Conservation (phyloP, 2,888 invertebrate species). For the Malachius bipustulatus region DNA sequence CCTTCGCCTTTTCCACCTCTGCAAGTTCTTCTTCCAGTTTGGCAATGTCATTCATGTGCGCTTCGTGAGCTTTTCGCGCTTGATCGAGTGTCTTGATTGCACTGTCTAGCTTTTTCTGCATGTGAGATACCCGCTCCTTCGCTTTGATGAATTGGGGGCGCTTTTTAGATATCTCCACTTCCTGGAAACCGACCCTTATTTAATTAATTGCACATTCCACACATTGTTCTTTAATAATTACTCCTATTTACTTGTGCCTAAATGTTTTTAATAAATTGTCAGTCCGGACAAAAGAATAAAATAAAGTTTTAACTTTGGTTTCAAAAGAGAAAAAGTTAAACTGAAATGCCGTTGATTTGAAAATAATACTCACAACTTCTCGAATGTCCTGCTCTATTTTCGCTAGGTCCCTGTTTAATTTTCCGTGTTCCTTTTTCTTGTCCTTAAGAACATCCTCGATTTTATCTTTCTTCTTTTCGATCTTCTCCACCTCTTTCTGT, state of each 20-base stretch:
- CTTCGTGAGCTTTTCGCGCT: constrained; percentile 82
- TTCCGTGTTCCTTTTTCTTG: constrained; percentile 87
- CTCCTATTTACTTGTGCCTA: too few relatives aligned
- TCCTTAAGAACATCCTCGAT: constrained; percentile 86
- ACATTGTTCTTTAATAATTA: too few relatives aligned
- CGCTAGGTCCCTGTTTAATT: constrained; percentile 74
- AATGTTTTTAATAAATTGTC: too few relatives aligned
- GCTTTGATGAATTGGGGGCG: constrained; percentile 93
- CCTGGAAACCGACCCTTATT: constrained; percentile 39
- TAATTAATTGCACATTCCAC: neutral
- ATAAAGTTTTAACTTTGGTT: too few relatives aligned
- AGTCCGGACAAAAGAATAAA: too few relatives aligned
- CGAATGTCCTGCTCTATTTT: constrained; percentile 91
- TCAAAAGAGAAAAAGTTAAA: too few relatives aligned
- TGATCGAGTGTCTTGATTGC: constrained; percentile 83
- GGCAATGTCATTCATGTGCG: constrained; percentile 78
- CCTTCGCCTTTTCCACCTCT: constrained; percentile 63
- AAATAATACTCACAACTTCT: constrained; percentile 57
- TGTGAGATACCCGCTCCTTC: constrained; percentile 90
- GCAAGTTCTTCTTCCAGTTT: constrained; percentile 75
- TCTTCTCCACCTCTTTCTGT: constrained; percentile 67
- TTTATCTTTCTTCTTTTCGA: constrained; percentile 75
- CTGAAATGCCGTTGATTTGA: too few relatives aligned
- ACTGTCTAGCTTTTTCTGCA: constrained; percentile 87
- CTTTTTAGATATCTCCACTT: constrained; percentile 89